Conservation (phyloP, 2,888 invertebrate genomes). For the Tenthredo mesomela region DNA sequence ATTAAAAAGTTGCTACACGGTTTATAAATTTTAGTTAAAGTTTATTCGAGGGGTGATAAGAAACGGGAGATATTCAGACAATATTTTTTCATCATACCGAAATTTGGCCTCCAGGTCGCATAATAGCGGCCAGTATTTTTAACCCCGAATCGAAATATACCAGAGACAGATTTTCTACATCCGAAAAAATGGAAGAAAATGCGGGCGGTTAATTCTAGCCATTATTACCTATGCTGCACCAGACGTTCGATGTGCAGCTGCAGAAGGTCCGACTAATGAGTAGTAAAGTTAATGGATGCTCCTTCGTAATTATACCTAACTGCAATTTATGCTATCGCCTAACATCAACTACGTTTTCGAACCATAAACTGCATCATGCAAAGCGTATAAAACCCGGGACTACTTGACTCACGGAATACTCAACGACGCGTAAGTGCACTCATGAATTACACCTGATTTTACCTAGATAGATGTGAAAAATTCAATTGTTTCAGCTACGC, state of each 20-base stretch:
- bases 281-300: conserved; percentile 22
- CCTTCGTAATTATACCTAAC: conserved; percentile 14
- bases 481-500: not conserved
- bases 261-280: conserved; percentile 23
- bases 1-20: not conserved
- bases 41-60: not conserved
- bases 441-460: not conserved
- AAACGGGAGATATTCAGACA: conserved; percentile 4
- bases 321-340: conserved; percentile 30
- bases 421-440: conserved; percentile 20
- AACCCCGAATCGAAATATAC: not conserved
- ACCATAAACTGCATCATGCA: conserved; percentile 4
- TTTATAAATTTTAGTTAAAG: not conserved
- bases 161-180: not conserved
- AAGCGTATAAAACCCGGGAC: not conserved
- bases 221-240: not conserved
- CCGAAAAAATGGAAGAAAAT: not conserved
- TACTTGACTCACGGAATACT: not conserved
- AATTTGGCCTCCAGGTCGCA: not conserved
- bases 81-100: not conserved
- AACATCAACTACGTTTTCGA: not conserved
- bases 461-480: not conserved
- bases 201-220: not conserved
- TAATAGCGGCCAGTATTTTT: not conserved
- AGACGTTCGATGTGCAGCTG: conserved; percentile 11